Conservation (phyloP, 2,113 vertebrate species). For the Nipponia nippon region DNA sequence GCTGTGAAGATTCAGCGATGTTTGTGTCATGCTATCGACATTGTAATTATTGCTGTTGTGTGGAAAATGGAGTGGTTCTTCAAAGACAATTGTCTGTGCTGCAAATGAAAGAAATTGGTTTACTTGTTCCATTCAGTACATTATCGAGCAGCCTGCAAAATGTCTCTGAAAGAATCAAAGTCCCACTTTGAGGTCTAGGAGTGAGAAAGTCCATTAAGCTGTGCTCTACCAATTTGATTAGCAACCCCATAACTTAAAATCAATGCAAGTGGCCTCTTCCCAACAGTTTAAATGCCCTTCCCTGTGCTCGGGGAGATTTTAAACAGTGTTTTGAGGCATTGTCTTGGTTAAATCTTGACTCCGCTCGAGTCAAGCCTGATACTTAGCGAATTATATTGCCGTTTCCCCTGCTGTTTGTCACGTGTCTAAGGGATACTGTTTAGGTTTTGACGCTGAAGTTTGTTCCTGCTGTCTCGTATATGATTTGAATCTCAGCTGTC, state of each 20-base stretch:
- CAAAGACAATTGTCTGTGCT: constrained; percentile 40
- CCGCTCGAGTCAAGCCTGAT: not conserved
- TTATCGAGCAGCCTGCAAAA: constrained; percentile 60
- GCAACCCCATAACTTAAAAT: constrained; percentile 31
- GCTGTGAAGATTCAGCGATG: not conserved
- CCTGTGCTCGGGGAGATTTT: not conserved
- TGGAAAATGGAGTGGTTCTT: constrained; percentile 42
- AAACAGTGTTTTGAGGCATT: not conserved
- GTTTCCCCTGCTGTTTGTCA: not conserved
- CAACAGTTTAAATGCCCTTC: not conserved
- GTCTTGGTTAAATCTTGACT: not conserved
- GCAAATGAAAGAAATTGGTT: constrained; percentile 64
- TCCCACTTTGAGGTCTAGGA: constrained; percentile 49
- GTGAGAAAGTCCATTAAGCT: constrained; percentile 57
- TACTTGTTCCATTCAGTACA: constrained; percentile 36
- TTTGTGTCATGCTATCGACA: not conserved
- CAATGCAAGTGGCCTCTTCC: not conserved
- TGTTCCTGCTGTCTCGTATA: not conserved
- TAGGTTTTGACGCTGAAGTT: not conserved
- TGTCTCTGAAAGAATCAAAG: constrained; percentile 71
- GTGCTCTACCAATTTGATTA: constrained; percentile 59
- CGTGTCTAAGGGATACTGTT: not conserved
- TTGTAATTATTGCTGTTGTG: constrained; percentile 35
- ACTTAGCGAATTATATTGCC: not conserved
- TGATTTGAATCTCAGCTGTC: not conserved